Conservation (phyloP, 1,140 invertebrate genomes). For the Maconellicoccus hirsutus region DNA sequence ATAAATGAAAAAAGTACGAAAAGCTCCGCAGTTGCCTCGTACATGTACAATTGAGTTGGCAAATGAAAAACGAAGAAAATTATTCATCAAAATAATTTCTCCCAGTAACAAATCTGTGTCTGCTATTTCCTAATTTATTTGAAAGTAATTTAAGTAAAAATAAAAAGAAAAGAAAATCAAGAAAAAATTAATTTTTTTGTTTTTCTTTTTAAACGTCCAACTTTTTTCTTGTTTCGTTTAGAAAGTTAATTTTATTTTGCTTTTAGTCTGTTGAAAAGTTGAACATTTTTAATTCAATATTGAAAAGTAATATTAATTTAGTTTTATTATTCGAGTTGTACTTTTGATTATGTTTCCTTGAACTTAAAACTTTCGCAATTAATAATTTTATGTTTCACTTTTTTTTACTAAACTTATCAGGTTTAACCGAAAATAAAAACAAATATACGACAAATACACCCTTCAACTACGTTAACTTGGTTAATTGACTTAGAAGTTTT, state of each 20-base stretch:
- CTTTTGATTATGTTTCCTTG: constrained; percentile 16
- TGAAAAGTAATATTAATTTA: constrained; percentile 20
- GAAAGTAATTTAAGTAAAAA: constrained; percentile 16
- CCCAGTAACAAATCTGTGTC: background rate
- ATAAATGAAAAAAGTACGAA: too few species aligned
- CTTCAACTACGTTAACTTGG: background rate
- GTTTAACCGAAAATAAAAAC: background rate
- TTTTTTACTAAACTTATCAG: background rate
- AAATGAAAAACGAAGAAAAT: background rate
- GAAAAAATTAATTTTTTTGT: constrained; percentile 18
- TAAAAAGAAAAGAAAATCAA: constrained; percentile 9
- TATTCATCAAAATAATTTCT: background rate
- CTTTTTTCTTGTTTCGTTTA: constrained; percentile 19
- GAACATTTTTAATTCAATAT: constrained; percentile 22
- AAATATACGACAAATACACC: background rate
- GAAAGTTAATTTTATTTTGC: constrained; percentile 17
- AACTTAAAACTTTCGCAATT: constrained; percentile 6
- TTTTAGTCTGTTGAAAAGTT: constrained; percentile 11
- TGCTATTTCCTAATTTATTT: constrained; percentile 14
- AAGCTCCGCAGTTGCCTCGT: background rate
- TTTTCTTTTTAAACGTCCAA: constrained; percentile 12
- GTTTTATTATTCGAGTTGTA: constrained; percentile 19
- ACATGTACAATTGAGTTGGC: background rate
- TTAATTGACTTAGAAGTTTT: constrained; percentile 9
- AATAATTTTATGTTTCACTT: background rate